Evolutionary conservation across 2,888 invertebrate species (phyloP).

Genomic region (Nemoura dubitans): DNA sequence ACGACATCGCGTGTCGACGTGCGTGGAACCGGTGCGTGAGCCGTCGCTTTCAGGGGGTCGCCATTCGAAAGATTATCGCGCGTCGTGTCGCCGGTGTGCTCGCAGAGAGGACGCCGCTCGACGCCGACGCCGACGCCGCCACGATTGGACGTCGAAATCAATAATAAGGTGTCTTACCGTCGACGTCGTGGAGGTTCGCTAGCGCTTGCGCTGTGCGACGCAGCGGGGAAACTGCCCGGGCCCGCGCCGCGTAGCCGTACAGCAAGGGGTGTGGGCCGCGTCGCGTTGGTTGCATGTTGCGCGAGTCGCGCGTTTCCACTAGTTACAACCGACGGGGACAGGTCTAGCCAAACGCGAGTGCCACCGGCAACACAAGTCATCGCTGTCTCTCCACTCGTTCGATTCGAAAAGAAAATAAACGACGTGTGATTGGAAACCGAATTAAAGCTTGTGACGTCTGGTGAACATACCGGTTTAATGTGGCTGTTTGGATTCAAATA

Average conservation of each 20-base stretch:
- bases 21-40: not conserved
- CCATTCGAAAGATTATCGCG: not conserved
- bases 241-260: not conserved
- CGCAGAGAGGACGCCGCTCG: conserved; percentile 13
- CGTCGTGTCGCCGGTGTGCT: conserved; percentile 21
- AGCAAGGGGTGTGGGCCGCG: not conserved
- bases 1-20: not conserved
- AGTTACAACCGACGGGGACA: conserved; percentile 1
- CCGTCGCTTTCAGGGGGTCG: not conserved
- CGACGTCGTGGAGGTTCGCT: not conserved
- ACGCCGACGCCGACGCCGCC: conserved; percentile 20
- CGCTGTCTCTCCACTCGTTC: not conserved
- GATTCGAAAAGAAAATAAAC: not conserved
- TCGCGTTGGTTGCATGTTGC: not conserved
- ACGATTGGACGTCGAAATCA: conserved; percentile 38
- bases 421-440: not conserved
- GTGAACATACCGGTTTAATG: not conserved
- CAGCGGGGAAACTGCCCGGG: not conserved
- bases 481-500: not conserved
- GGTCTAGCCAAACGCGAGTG: conserved; percentile 18
- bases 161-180: conserved; percentile 39
- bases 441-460: not conserved
- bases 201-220: not conserved
- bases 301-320: not conserved
- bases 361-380: not conserved